These are phyloP conservation scores for Aplidium turbinatum DNA, from an alignment of 23 tunicate species.

Conservation along the genomic window DNA sequence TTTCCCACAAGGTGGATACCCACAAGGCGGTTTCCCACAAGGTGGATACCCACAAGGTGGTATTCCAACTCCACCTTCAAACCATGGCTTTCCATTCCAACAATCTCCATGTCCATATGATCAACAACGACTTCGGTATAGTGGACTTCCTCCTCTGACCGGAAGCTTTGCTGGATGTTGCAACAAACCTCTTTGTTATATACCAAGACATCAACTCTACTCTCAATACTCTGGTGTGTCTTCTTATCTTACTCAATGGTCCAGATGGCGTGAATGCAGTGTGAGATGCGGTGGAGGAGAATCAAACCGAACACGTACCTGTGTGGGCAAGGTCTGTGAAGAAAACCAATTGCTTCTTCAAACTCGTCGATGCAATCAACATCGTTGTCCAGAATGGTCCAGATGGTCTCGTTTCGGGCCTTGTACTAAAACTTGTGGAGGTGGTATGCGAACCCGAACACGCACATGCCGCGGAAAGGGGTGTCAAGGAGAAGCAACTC, in stretches of 20 bases:
- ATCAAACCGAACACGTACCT: constrained; percentile 28
- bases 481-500: constrained; percentile 6
- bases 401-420: neutral
- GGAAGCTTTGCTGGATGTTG: constrained; percentile 83
- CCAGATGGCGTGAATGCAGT: constrained; percentile 32
- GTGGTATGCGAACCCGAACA: neutral
- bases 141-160: constrained; percentile 46
- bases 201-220: constrained; percentile 21
- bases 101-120: constrained; percentile 45
- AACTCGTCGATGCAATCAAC: constrained; percentile 26
- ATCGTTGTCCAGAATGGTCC: constrained; percentile 22
- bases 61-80: too few species aligned
- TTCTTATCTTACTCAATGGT: constrained; percentile 36
- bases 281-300: constrained; percentile 30
- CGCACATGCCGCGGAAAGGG: constrained; percentile 14
- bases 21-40: too few species aligned
- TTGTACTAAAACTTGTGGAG: neutral
- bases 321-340: constrained; percentile 10
- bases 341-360: neutral
- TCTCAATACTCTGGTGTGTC: constrained; percentile 40
- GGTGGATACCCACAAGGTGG: too few species aligned
- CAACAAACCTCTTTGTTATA: constrained; percentile 54
- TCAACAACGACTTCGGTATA: neutral
- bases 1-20: neutral
- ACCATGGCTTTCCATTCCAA: neutral